Percentiles rank a stretch among this genome's conserved stretches.
These are phyloP conservation scores for Diorhabda carinulata DNA, from an alignment of 1,140 invertebrate species.

Conservation along the genomic window DNA sequence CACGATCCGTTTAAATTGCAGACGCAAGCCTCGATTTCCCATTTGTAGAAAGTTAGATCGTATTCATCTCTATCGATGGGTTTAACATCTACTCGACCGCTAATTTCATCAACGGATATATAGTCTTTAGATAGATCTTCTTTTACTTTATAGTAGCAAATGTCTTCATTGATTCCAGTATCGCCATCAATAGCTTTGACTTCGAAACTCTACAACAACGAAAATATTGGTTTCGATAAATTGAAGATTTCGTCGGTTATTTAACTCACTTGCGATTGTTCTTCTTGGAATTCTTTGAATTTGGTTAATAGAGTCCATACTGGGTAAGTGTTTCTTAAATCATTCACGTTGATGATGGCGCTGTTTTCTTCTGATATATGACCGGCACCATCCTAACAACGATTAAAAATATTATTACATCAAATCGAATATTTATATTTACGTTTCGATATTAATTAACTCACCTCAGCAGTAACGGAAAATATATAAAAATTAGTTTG, in stretches of 20 bases:
- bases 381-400: constrained; percentile 19
- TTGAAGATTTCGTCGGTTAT: neutral
- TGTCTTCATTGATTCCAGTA: constrained; percentile 50
- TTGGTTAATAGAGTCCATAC: constrained; percentile 45
- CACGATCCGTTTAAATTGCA: constrained; percentile 42
- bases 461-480: no score
- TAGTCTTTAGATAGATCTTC: constrained; percentile 5
- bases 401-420: neutral
- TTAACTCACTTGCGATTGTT: constrained; percentile 5
- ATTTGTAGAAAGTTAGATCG: constrained; percentile 51
- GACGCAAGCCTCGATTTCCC: constrained; percentile 50
- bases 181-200: constrained; percentile 56
- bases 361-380: constrained; percentile 27
- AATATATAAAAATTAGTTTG: no score
- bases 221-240: neutral
- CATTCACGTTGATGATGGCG: constrained; percentile 52
- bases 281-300: constrained; percentile 15
- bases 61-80: constrained; percentile 53
- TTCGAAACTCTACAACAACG: constrained; percentile 41
- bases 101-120: constrained; percentile 40
- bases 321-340: constrained; percentile 52
- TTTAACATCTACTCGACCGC: constrained; percentile 48
- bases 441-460: no score
- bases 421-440: no score
- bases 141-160: constrained; percentile 48